These are phyloP conservation scores for Epsilonema sp. DNA, from an alignment of 2,888 invertebrate species.

Conservation along the genomic window DNA sequence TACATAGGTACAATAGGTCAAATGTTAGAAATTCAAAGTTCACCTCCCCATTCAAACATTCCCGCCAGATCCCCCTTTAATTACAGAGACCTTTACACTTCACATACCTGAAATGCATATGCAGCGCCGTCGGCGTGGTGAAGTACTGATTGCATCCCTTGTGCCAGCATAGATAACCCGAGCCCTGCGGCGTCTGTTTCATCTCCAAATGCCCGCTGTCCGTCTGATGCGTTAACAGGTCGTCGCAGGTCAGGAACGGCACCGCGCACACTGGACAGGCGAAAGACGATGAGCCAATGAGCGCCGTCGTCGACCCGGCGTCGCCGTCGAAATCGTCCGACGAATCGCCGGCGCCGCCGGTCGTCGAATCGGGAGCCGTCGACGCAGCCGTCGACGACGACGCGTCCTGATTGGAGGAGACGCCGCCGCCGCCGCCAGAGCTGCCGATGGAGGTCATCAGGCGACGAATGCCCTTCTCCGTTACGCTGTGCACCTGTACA, in stretches of 20 bases:
- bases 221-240: constrained; percentile 62
- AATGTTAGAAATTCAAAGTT: no score
- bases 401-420: constrained; percentile 6
- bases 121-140: constrained; percentile 53
- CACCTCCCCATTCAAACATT: no score
- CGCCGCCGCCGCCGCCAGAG: constrained; percentile 9
- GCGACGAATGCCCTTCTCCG: no score
- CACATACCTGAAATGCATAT: constrained; percentile 75
- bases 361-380: neutral
- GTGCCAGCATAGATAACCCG: constrained; percentile 56
- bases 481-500: no score
- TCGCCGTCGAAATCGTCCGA: constrained; percentile 24
- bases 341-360: neutral
- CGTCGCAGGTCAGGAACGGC: constrained; percentile 58
- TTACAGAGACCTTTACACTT: no score
- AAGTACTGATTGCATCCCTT: constrained; percentile 72
- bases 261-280: constrained; percentile 56
- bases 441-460: no score
- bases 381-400: no score
- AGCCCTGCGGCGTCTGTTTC: constrained; percentile 50
- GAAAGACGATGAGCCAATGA: constrained; percentile 13
- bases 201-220: constrained; percentile 60
- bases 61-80: no score
- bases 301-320: constrained; percentile 33
- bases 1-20: no score